Evolutionary conservation across 1,140 invertebrate genomes (phyloP), one percentile per base, ranked within the genome.

Genomic region (Aporrectodea caliginosa): DNA sequence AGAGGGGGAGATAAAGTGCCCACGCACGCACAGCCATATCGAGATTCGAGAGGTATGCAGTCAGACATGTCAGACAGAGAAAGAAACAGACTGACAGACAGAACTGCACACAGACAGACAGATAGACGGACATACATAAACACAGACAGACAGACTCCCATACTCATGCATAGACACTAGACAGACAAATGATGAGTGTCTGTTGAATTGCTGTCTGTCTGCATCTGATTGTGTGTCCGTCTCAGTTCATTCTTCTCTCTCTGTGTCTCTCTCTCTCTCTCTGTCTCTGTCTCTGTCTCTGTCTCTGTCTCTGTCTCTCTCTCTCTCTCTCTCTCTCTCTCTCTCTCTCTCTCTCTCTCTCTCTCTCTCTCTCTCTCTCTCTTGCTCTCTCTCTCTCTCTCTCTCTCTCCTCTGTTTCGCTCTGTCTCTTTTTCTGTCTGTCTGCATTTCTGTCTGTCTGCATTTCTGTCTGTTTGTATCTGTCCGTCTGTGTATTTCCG

Each of bases 301-400:
- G 6, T 58, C 43, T 68, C 33, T 79, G 73, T 77, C 68, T 69
- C 74, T 80, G 33, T 80, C 43, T 71, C 74, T 77, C 79, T 80
- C 69, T 71, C 74, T 77, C 73, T 77, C 69, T 80, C 79, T 80
- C 75, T 77, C 75, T 80, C 79, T 77, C 75, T 77, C 75, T 80
- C 79, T 80, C 75, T 77, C 75, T 80, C 79, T 80, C 75, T 71
- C 75, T 77, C 79, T 78, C 68, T 70, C 35, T 77, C 58, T 77
- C 27, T 70, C 32, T 70, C 75, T 69, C 69, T 35, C 69, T 68
- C 75, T 35, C 33, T 70, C 35, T 31, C 69, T 77, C 69, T 72
- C 73, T 58, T 33, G 35, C 16, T 27, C 58, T 77, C 0, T n/a
- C 35, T 77, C 74, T 43, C 78, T 35, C 22, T 71, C 33, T 71